Base-by-base conservation (phyloP, 2,797 vertebrate species). In the Vipera latastei region DNA sequence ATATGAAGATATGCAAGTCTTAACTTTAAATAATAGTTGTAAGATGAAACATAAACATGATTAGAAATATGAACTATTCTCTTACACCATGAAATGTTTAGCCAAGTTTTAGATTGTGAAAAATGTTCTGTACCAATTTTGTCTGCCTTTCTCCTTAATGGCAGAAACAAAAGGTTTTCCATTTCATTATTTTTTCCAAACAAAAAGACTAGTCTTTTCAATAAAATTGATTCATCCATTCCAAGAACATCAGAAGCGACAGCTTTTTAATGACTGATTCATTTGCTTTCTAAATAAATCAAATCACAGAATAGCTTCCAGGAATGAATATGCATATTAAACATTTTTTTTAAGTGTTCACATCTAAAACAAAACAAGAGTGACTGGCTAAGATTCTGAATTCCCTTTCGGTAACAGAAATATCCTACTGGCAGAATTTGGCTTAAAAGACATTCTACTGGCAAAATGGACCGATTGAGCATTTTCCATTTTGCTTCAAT, bases 191-290 rank as follows among this genome's bases (percentile, higher is more conserved):
- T 92, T 12, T 32, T 73, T 69, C 90, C 28, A 92, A 65, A 89
- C 9, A 86, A 95, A 53, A 92, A 90, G 57, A 65, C 48, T 53
- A 1, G 55, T 93, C 89, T 32, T 95, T 95, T 94, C 89, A 94
- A 22, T 4, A 89, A 93, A 93, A 95, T 89, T 1, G 94, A 94
- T 32, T 90, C 22, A 94, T 95, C 93, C 8, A 38, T 93, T 90
- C 55, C 5, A 38, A 78, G 6, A 95, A 91, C 90, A 53, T 60
- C 89, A 94, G 92, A 87, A 63, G 16, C 12, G 1, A 93, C 6
- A 22, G 25, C 32, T 57, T 92, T 92, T 96, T 93, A 48, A 5
- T 3, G 93, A 48, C 25, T 94, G 60, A 95, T 92, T 96, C 51
- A 91, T 87, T 91, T 93, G 53, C 0, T 1, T 93, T 56, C 7